Conservation (phyloP, 2,888 invertebrate species). For the Calliphora vomitoria region DNA sequence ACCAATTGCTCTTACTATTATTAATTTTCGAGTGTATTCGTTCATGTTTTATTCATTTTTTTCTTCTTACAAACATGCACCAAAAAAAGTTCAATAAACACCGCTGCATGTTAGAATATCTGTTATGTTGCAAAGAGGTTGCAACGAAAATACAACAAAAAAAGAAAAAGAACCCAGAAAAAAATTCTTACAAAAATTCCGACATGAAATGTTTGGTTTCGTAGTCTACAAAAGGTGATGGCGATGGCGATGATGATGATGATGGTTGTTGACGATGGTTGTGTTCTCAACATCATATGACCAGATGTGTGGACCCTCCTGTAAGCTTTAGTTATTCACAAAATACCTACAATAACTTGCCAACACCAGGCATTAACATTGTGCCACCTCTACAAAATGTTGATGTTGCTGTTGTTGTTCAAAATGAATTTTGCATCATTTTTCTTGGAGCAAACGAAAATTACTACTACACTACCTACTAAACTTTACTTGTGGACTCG, state of each 20-base stretch:
- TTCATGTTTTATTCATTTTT: conserved; percentile 48
- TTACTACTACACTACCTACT: not conserved
- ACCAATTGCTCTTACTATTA: not conserved
- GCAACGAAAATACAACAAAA: conserved; percentile 23
- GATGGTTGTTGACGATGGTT: conserved; percentile 21
- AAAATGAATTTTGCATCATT: conserved; percentile 70
- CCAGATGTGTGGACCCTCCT: conserved; percentile 74
- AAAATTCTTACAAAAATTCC: conserved; percentile 71
- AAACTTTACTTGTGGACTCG: conserved; percentile 34
- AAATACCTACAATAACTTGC: conserved; percentile 60
- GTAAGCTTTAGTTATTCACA: conserved; percentile 58
- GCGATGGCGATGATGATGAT: conserved; percentile 32
- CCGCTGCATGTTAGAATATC: conserved; percentile 73
- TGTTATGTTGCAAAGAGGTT: conserved; percentile 69
- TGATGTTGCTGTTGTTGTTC: conserved; percentile 45
- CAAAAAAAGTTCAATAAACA: conserved; percentile 69
- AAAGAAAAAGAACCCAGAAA: not conserved
- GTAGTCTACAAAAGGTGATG: conserved; percentile 67
- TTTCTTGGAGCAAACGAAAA: conserved; percentile 58
- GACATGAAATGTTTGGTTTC: conserved; percentile 71
- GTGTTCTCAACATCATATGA: conserved; percentile 58
- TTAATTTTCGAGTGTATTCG: conserved; percentile 39
- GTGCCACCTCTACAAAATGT: conserved; percentile 15
- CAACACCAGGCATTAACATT: conserved; percentile 44
- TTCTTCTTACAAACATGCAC: conserved; percentile 40